These are phyloP conservation scores for Naja naja DNA, from an alignment of 2,113 vertebrate genomes.

Conservation along the genomic window DNA sequence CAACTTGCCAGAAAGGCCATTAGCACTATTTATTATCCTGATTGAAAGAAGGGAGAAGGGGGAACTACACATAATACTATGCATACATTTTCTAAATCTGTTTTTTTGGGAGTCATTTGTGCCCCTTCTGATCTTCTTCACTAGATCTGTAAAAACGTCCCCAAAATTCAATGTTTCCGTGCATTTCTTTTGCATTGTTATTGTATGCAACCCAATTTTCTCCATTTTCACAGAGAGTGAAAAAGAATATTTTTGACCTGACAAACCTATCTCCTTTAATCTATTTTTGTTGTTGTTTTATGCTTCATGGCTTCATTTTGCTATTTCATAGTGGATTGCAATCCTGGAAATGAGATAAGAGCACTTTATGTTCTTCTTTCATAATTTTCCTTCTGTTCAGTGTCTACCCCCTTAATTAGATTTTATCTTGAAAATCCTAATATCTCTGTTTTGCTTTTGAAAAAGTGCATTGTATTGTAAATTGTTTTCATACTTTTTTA, in stretches of 20 bases:
- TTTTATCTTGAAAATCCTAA: accelerated
- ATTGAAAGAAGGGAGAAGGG: constrained; percentile 23
- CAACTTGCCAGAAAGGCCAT: constrained; percentile 56
- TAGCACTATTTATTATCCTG: constrained; percentile 60
- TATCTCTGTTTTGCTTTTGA: background rate
- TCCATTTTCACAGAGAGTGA: constrained; percentile 51
- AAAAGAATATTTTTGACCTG: constrained; percentile 40
- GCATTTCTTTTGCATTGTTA: constrained; percentile 50
- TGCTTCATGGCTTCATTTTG: background rate
- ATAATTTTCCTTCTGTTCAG: background rate
- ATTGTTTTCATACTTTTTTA: background rate
- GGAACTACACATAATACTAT: background rate
- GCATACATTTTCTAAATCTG: constrained; percentile 47
- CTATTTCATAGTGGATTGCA: constrained; percentile 7
- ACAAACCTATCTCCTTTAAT: constrained; percentile 1
- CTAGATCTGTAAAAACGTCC: constrained; percentile 57
- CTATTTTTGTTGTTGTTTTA: constrained; percentile 14
- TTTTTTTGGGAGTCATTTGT: constrained; percentile 60
- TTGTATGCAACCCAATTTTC: constrained; percentile 44
- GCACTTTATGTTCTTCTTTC: background rate
- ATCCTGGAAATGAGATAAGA: background rate
- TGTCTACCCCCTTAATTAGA: background rate
- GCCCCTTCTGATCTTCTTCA: constrained; percentile 55
- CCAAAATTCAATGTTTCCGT: constrained; percentile 58
- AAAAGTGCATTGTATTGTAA: background rate